Evolutionary conservation across 2,113 vertebrate genomes (phyloP), one percentile per base, ranked within the genome.

Genomic region (Choloepus hoffmanni): DNA sequence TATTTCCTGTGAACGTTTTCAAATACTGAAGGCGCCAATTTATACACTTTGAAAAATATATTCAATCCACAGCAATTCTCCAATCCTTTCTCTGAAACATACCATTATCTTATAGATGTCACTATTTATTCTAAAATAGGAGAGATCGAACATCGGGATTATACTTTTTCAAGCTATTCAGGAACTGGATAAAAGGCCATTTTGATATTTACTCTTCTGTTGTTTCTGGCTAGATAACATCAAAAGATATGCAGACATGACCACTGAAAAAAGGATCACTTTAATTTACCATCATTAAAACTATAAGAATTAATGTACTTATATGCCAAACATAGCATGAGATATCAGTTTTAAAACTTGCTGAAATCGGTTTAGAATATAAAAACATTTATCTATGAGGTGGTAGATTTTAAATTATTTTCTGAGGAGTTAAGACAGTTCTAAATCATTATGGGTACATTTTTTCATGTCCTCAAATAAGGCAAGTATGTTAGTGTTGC

Each of bases 271-370:
- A 95, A 95, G 43, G 48, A 97, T 93, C 90, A 92, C 70, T 97
- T 97, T 88, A 97, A 95, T 94, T 97, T 93, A 90, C 74, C 91
- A 92, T 96, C 78, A 91, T 85, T 67, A 91, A 95, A 94, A 96
- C n/a, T 85, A 63, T 73, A 94, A 23, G 84, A 97, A 95, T 97
- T 92, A 98, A 93, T 30, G 2, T 1, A 33, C 77, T 55, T 67
- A 28, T 62, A 87, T 40, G 76, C n/a, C 7, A 72, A 33, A 89
- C 78, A 95, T 5, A 83, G 79, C 85, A 90, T 81, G 30, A 94
- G 94, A 88, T 62, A 93, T 40, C 1, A 9, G 45, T 90, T 95
- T 87, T 68, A 95, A 98, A 97, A 96, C n/a, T 36, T 95, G 85
- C 85, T 81, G 83, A 85, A 94, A 55, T 74, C 6, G 21, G 83